Conservation (phyloP, 2,797 vertebrate genomes). For the Eleutherodactylus coqui region DNA sequence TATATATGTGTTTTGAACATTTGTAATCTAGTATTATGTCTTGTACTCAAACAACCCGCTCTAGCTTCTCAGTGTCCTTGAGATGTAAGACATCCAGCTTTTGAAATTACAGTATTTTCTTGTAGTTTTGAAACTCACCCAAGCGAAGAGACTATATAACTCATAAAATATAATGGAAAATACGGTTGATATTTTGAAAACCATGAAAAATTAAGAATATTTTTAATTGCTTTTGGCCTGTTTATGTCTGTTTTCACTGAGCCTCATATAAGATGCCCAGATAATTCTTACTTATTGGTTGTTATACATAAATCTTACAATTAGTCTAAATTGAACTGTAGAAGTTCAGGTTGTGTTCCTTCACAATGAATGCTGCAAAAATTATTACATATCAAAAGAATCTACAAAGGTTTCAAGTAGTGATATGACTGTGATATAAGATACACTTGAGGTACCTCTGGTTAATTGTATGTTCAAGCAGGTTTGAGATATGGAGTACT, state of each 20-base stretch:
- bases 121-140: background rate
- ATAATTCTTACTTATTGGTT: background rate
- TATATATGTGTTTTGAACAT: background rate
- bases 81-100: background rate
- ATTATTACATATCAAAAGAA: no score
- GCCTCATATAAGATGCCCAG: background rate
- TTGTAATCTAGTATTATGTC: background rate
- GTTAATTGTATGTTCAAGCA: background rate
- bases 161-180: background rate
- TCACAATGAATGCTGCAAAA: background rate
- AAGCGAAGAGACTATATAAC: background rate
- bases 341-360: background rate
- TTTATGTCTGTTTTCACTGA: background rate
- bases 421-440: background rate
- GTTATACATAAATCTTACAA: background rate
- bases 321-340: background rate
- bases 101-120: background rate
- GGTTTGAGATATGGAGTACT: background rate
- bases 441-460: background rate
- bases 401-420: background rate
- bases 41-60: background rate
- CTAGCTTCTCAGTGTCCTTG: background rate
- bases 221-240: conserved; percentile 19
- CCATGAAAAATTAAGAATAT: background rate
- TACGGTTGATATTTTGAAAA: background rate